A percentile compares a stretch with the other conserved stretches of the same genome.
Evolutionary conservation across 2,888 invertebrate genomes (phyloP).

Genomic region (Diogma glabrata): DNA sequence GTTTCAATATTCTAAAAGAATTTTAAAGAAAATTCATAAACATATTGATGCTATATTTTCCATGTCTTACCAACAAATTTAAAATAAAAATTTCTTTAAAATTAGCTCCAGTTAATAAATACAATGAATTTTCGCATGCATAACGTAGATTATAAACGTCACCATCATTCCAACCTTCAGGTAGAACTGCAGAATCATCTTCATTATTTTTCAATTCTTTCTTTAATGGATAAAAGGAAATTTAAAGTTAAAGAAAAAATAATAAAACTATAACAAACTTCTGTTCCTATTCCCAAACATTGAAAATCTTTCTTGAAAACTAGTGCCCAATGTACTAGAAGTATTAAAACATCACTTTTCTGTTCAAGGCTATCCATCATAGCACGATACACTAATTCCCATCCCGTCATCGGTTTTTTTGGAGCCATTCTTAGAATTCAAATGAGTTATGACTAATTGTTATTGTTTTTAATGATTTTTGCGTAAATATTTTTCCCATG

Average conservation of each 20-base stretch:
- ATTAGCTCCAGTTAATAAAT: not conserved
- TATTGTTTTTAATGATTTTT: too few relatives aligned
- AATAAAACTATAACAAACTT: not conserved
- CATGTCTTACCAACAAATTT: not conserved
- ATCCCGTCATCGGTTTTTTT: too few relatives aligned
- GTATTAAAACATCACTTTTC: not conserved
- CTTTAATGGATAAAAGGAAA: not conserved
- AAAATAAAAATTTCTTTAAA: not conserved
- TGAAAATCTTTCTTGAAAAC: conserved; percentile 1
- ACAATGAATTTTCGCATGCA: not conserved
- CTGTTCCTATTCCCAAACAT: not conserved
- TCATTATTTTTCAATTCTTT: not conserved
- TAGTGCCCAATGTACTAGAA: conserved; percentile 4
- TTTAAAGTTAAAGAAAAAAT: not conserved
- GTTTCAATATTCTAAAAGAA: not conserved
- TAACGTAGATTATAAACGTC: conserved; percentile 2
- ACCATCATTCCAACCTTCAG: conserved; percentile 1
- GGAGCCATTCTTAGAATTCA: too few relatives aligned
- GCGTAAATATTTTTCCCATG: too few relatives aligned
- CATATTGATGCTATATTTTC: not conserved
- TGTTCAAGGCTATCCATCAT: not conserved
- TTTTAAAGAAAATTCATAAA: not conserved
- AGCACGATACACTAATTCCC: conserved; percentile 1
- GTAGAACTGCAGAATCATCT: conserved; percentile 1
- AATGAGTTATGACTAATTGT: too few relatives aligned